Base-by-base conservation (phyloP, 2,888 invertebrate genomes). In the Aphodius sticticus region DNA sequence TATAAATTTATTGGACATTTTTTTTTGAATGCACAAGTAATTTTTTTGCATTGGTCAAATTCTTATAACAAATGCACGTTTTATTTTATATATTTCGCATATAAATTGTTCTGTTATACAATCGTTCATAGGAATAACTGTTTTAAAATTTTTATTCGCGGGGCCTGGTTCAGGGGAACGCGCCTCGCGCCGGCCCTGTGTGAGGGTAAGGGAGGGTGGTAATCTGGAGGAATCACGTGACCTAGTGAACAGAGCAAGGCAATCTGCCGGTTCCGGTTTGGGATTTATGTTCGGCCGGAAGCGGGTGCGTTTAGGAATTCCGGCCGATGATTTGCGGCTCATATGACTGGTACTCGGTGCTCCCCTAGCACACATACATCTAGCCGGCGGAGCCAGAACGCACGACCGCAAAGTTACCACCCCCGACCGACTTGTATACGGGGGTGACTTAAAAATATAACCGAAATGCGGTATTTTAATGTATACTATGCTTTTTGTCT, bases 301-400 rank as follows among this genome's bases (percentile, higher is more conserved):
- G 87, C 88, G 90, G 90, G 90, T 90, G 91, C 89, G 88, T 88
- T 90, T 91, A 91, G 91, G 91, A 92, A 91, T 91, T 92, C 92
- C 92, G 91, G 89, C 87, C 83, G 88, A 91, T 92, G 92, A 92
- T 92, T 92, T 92, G 91, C 92, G 90, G 89, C 87, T 86, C 86
- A 85, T 86, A 86, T 87, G 86, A 83, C 84, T 83, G 82, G 82
- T 77, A 72, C 36, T 69, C 74, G 69, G 79, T 36, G 37, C 79
- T 77, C 74, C 77, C 74, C 71, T 74, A 37, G 35, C 74, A 74
- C 74, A 74, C 36, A 74, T 37, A 70, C 70, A 70, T 16, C 15
- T 70, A 74, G 26, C 74, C 5, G n/a, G 36, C 35, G 35, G 37
- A 35, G 74, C 36, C 74, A 74, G 37, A 74, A 37, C 37, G 7